Evolutionary conservation across 2,888 invertebrate species (phyloP).

Genomic region (Mamestra brassicae): DNA sequence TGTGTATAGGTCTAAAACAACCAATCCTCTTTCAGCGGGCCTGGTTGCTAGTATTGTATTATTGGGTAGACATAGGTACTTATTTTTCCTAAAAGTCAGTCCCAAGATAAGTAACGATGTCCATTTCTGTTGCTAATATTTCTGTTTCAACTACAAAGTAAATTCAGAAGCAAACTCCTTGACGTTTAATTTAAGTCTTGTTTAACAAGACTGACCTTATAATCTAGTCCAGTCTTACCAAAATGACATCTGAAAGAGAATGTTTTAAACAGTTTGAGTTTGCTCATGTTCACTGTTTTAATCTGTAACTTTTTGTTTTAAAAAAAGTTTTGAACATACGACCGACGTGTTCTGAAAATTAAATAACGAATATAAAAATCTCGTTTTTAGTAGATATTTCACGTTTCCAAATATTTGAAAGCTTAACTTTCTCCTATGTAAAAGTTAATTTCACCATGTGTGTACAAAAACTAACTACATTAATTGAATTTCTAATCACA

Average conservation of each 20-base stretch:
- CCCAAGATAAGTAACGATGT: constrained; percentile 23
- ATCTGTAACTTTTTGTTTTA: background rate
- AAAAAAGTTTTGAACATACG: background rate
- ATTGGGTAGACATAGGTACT: background rate
- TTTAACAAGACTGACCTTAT: constrained; percentile 11
- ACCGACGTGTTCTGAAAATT: background rate
- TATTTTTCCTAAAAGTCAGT: background rate
- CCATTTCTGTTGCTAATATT: constrained; percentile 16
- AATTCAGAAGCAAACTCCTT: constrained; percentile 9
- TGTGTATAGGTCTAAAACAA: no score
- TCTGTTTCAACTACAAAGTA: constrained; percentile 33
- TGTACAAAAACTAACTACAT: background rate
- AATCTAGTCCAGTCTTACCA: background rate
- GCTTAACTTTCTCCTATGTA: no score
- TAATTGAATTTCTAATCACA: constrained; percentile 35
- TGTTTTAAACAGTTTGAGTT: background rate
- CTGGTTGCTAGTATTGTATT: background rate
- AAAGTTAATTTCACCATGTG: background rate
- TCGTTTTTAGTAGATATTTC: no score
- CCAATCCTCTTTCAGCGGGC: background rate
- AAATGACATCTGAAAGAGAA: background rate
- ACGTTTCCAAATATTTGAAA: no score
- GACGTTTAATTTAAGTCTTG: constrained; percentile 27
- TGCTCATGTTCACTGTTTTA: background rate
- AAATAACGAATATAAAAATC: background rate